Conservation (phyloP, 2,888 invertebrate species). For the Siphlonurus alternatus region DNA sequence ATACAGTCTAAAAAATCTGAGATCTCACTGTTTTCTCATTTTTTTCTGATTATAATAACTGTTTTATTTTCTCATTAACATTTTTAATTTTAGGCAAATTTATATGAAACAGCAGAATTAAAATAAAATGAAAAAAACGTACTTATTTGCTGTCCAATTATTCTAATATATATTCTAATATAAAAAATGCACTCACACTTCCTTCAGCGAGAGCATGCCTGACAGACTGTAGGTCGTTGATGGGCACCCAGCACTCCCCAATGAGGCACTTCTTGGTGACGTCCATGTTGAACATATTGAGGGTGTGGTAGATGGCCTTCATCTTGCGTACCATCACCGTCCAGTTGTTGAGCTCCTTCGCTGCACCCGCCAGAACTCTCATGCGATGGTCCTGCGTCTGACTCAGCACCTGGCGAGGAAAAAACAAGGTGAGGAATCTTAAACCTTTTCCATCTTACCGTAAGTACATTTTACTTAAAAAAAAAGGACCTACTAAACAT, state of each 20-base stretch:
- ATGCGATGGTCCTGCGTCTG: conserved; percentile 81
- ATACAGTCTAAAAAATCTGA: too few species aligned
- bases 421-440: background rate
- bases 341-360: conserved; percentile 77
- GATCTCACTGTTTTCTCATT: too few species aligned
- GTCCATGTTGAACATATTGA: conserved; percentile 85
- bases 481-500: too few species aligned
- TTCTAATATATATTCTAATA: too few species aligned
- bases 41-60: too few species aligned
- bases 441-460: too few species aligned
- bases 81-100: too few species aligned
- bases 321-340: conserved; percentile 71
- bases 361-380: conserved; percentile 66
- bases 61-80: too few species aligned
- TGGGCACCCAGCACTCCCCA: conserved; percentile 79
- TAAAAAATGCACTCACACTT: conserved; percentile 46
- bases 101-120: too few species aligned
- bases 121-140: too few species aligned
- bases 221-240: conserved; percentile 47
- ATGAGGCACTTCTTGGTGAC: conserved; percentile 79
- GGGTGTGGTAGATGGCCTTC: conserved; percentile 86
- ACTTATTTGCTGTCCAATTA: too few species aligned
- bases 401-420: conserved; percentile 46
- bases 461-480: too few species aligned
- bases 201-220: conserved; percentile 66